A percentile compares a stretch with the other conserved stretches of the same genome.
These are phyloP conservation scores for Danio albolineatus DNA, from an alignment of 2,797 vertebrate species.

Conservation along the genomic window DNA sequence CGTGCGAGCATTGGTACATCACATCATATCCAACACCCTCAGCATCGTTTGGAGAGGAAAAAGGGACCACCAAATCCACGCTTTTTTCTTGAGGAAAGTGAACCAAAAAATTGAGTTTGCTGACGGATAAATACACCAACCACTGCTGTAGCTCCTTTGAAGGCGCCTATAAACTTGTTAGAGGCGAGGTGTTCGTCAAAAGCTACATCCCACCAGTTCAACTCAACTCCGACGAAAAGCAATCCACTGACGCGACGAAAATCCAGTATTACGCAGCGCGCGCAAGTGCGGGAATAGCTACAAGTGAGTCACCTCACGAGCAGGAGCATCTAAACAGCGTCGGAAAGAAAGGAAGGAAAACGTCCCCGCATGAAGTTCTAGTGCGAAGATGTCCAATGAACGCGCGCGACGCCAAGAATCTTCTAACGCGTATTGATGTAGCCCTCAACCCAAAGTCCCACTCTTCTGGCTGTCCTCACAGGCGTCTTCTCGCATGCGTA, in stretches of 20 bases:
- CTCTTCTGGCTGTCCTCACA: conserved; percentile 50
- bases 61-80: conserved; percentile 48
- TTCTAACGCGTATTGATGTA: conserved; percentile 36
- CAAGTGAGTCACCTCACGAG: conserved; percentile 36
- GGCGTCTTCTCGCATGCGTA: conserved; percentile 76
- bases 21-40: conserved; percentile 17
- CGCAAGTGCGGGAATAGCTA: conserved; percentile 45
- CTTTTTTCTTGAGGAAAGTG: conserved; percentile 43
- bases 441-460: conserved; percentile 25
- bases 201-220: conserved; percentile 63
- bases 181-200: conserved; percentile 62
- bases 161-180: conserved; percentile 27
- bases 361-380: conserved; percentile 31
- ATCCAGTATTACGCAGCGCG: conserved; percentile 64
- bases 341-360: neutral
- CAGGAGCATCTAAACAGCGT: conserved; percentile 1
- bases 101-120: conserved; percentile 11
- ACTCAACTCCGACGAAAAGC: conserved; percentile 61
- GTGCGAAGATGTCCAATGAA: conserved; percentile 48
- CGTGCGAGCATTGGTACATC: conserved; percentile 44
- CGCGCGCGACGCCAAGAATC: conserved; percentile 50
- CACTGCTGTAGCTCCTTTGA: conserved; percentile 51
- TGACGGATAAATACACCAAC: neutral
- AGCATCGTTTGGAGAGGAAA: conserved; percentile 22
- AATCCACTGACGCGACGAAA: conserved; percentile 63